Conservation (phyloP, 1,140 invertebrate species). For the Drosophila murphyi region DNA sequence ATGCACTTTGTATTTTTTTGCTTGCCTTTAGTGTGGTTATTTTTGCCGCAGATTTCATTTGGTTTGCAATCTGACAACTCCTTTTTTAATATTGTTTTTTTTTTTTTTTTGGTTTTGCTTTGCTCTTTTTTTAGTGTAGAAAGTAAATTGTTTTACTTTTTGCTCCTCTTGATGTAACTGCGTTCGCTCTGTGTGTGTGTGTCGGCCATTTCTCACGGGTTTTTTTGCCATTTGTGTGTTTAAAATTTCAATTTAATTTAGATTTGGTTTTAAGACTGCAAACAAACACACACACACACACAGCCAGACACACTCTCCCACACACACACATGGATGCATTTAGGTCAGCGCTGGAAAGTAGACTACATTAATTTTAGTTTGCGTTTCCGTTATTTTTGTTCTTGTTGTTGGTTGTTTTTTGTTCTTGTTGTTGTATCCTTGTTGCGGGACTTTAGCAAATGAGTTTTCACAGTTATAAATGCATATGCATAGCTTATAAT, state of each 20-base stretch:
- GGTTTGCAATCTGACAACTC: conserved; percentile 58
- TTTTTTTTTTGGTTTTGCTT: conserved; percentile 20
- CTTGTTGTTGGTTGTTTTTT: conserved; percentile 16
- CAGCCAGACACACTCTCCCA: conserved; percentile 8
- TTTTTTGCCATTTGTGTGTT: conserved; percentile 63
- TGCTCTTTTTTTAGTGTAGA: conserved; percentile 20
- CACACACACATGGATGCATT: conserved; percentile 27
- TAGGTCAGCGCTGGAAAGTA: conserved; percentile 75
- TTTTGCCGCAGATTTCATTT: conserved; percentile 77
- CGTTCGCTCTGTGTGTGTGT: conserved; percentile 29
- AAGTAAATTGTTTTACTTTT: conserved; percentile 79
- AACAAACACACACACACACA: conserved; percentile 22
- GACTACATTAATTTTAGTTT: conserved; percentile 80
- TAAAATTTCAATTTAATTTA: conserved; percentile 83
- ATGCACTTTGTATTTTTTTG: conserved; percentile 20
- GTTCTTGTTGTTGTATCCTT: conserved; percentile 35
- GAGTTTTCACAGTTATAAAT: conserved; percentile 55
- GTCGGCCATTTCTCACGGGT: conserved; percentile 61
- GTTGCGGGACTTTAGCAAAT: conserved; percentile 70
- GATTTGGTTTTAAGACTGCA: conserved; percentile 77
- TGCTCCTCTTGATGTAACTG: conserved; percentile 48
- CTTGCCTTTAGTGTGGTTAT: conserved; percentile 60
- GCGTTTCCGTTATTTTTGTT: conserved; percentile 16
- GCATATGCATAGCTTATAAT: conserved; percentile 60
- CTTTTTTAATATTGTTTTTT: conserved; percentile 20